Conservation (phyloP, 2,113 vertebrate species). For the Mohoua ochrocephala region DNA sequence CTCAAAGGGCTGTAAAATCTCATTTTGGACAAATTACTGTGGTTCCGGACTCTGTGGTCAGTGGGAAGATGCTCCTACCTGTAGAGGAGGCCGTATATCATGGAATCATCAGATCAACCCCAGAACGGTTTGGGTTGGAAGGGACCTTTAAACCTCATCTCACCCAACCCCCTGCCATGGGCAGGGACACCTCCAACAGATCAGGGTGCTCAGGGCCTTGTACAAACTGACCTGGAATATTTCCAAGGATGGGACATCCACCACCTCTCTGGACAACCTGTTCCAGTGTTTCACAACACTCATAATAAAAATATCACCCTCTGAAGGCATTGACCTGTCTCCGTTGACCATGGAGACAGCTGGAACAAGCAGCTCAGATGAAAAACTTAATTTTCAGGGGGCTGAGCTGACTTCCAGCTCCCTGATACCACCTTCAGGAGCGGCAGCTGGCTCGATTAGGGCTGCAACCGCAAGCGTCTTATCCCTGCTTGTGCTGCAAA, state of each 20-base stretch:
- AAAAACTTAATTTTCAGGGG: neutral
- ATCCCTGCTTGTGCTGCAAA: neutral
- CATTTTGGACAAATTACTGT: neutral
- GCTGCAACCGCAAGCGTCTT: neutral
- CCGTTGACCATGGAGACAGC: rapidly evolving
- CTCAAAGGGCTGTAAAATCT: neutral
- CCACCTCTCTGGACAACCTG: neutral
- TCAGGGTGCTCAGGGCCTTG: neutral
- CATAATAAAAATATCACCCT: no score
- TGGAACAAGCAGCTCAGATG: rapidly evolving
- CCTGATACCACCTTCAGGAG: neutral
- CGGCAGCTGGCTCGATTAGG: neutral
- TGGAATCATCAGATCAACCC: rapidly evolving
- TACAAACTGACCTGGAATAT: neutral
- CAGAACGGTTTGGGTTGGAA: neutral
- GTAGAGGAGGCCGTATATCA: neutral
- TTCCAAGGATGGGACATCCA: neutral
- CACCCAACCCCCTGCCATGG: neutral
- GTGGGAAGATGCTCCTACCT: neutral
- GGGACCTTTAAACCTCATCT: neutral
- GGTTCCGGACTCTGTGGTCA: neutral
- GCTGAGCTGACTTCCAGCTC: neutral
- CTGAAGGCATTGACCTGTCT: neutral
- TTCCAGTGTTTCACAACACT: neutral
- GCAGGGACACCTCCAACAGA: neutral